Percentiles rank a stretch among this genome's conserved stretches.
phyloP scores from a whole-genome alignment of 64 coral and sea anemone species.

The Cladopsammia gracilis region DNA sequence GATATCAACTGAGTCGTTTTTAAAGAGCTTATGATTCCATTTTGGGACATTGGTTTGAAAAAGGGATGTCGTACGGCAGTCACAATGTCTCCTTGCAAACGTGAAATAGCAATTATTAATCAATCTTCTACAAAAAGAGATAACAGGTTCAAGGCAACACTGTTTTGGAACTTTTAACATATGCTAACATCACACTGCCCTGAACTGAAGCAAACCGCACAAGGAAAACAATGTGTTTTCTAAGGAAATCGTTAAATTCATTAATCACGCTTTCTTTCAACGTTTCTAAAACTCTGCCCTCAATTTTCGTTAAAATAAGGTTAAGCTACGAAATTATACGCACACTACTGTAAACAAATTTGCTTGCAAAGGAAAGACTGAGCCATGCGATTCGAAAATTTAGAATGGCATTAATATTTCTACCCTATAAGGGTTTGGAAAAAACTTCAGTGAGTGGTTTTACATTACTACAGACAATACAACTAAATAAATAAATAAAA shows the following conservation, averaged over 20 bases:
- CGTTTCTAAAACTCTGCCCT: not conserved
- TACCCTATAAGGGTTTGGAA: too few relatives aligned
- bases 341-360: not conserved
- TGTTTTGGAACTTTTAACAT: not conserved
- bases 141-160: not conserved
- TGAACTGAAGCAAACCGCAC: not conserved
- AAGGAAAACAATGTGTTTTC: constrained; percentile 29
- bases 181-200: not conserved
- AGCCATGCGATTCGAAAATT: too few relatives aligned
- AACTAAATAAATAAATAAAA: not conserved
- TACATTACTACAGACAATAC: too few relatives aligned
- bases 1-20: not conserved
- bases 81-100: not conserved
- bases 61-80: not conserved
- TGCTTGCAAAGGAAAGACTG: not conserved
- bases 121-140: not conserved
- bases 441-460: too few relatives aligned
- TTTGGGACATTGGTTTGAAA: not conserved
- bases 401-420: too few relatives aligned
- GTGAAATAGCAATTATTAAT: not conserved
- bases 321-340: not conserved
- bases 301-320: not conserved
- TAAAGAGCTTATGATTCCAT: constrained; percentile 16
- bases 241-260: not conserved
- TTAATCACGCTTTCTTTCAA: constrained; percentile 11